Conservation (phyloP, 2,113 vertebrate species). For the Empidonax alnorum region DNA sequence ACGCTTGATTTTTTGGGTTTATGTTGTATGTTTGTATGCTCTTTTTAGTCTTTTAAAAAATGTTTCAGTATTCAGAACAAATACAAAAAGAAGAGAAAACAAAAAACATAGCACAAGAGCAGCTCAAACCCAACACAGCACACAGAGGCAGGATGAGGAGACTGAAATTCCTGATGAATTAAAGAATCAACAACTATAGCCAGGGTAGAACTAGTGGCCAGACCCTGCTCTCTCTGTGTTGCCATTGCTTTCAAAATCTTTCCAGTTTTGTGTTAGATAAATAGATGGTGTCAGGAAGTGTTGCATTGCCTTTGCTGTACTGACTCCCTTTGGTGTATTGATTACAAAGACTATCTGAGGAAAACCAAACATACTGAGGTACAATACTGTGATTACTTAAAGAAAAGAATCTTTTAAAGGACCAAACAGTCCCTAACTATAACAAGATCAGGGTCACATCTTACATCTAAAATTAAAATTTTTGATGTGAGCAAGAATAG, state of each 20-base stretch:
- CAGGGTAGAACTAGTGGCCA: not conserved
- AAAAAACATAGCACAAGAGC: not conserved
- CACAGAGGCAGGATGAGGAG: not conserved
- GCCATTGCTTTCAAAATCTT: not conserved
- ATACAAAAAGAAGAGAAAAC: not conserved
- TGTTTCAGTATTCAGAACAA: conserved; percentile 10
- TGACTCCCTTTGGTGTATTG: not conserved
- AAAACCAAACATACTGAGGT: not conserved
- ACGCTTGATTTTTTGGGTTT: conserved; percentile 76
- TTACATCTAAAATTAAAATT: not conserved
- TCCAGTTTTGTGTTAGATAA: conserved; percentile 12
- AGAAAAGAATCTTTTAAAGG: not conserved
- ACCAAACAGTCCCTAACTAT: not conserved
- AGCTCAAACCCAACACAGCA: not conserved
- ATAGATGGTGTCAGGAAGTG: not conserved
- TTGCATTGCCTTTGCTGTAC: not conserved
- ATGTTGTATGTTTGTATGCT: conserved; percentile 59
- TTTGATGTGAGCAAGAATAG: not conserved
- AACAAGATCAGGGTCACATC: not conserved
- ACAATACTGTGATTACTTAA: not conserved
- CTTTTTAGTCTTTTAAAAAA: conserved; percentile 42
- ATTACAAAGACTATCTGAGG: not conserved
- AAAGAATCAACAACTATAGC: not conserved
- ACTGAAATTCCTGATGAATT: not conserved
- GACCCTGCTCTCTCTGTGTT: not conserved